Base-by-base conservation (phyloP, 92 coral and sea anemone genomes). In the Galaxea fascicularis region DNA sequence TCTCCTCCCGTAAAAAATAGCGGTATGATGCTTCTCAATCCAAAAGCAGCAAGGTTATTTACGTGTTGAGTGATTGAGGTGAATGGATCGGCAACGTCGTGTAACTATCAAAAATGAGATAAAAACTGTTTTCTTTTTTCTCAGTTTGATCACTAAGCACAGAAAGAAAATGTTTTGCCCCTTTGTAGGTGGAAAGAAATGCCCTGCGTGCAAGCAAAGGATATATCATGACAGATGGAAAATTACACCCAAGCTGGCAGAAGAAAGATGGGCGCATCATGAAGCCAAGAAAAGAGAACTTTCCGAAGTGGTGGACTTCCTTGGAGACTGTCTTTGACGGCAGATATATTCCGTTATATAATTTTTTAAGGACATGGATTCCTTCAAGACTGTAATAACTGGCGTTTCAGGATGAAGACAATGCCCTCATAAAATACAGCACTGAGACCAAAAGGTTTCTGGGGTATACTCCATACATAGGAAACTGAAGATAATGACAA, bases 191-290 rank as follows among this genome's bases (percentile, higher is more conserved):
- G 98, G 98, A 44, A 96, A 96, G 81, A 96, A 96, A 86, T 96
- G 99, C 30, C 98, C 97, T 1, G 87, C 90, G 4, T 96, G 99
- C 64, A 89, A 90, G 31, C 90, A 92, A 39, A 84, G 83, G 35
- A 96, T 96, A 25, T 96, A 92, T 62, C 99, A 96, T 71, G 99
- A 96, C 39, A 88, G 96, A 4, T 96, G 99, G 99, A 93, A 96
- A 65, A 84, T 92, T 8, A 94, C 99, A 8, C 99, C 99, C 4
- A 94, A 73, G 73, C 87, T 96, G 24, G 99, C 99, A 27, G 99
- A 96, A 66, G 96, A 95, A 24, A 86, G 99, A 69, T 96, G 99
- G 99, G 96, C 99, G 3, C 99, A 96, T 64, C 95, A 96, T 49
- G 96, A 96, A 64, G 99, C 99, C 52, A 96, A 94, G 80, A 93